A percentile compares a stretch with the other conserved stretches of the same genome.
Evolutionary conservation across 2,113 vertebrate genomes (phyloP).

Genomic region (Pipa parva): DNA sequence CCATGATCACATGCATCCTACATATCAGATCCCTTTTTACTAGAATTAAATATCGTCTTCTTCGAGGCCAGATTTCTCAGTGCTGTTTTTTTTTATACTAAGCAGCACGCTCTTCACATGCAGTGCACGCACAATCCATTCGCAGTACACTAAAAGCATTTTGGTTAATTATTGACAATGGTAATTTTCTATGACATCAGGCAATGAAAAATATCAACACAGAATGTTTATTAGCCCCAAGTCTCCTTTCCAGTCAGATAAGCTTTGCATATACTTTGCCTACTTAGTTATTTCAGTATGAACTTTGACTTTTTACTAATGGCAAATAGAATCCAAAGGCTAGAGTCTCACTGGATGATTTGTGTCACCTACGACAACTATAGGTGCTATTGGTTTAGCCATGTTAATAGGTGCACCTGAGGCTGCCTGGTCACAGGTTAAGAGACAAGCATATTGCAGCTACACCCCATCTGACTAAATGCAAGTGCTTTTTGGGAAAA

Average conservation of each 20-base stretch:
- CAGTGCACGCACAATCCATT: background rate
- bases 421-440: no score
- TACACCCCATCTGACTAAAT: no score
- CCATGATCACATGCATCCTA: slow-evolving; percentile 6
- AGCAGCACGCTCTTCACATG: background rate
- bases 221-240: background rate
- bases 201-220: background rate
- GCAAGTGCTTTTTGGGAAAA: no score
- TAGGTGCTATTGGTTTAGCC: no score
- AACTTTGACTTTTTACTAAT: background rate
- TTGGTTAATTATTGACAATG: slow-evolving; percentile 31
- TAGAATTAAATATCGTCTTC: background rate
- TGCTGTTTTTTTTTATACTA: background rate
- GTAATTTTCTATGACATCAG: background rate
- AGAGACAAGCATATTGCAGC: no score
- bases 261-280: background rate
- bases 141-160: slow-evolving; percentile 13
- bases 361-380: background rate
- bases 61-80: background rate
- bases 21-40: slow-evolving; percentile 10
- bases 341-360: background rate
- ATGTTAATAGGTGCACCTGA: no score
- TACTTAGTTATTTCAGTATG: background rate
- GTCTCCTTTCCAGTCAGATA: background rate
- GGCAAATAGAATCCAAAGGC: background rate